Conservation (phyloP, 2,888 invertebrate species). For the Pammene fasciana region DNA sequence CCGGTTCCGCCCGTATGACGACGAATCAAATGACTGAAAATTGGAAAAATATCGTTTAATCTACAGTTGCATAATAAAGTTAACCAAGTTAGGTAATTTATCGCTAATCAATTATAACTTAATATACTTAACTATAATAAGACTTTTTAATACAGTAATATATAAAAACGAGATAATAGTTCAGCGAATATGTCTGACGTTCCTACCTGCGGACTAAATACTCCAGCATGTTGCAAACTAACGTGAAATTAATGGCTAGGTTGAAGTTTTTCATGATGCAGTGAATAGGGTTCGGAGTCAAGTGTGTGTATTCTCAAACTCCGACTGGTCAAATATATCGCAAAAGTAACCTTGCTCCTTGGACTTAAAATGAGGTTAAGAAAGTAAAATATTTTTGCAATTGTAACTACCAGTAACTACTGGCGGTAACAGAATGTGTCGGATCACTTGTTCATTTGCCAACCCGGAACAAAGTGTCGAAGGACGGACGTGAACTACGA, state of each 20-base stretch:
- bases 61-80: no score
- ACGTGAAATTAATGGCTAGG: background rate
- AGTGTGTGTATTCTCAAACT: background rate
- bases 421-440: constrained; percentile 15
- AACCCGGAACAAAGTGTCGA: constrained; percentile 13
- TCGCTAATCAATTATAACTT: no score
- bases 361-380: constrained; percentile 1
- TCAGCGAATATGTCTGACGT: no score
- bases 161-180: no score
- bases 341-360: constrained; percentile 12
- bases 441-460: constrained; percentile 30
- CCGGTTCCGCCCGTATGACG: constrained; percentile 70
- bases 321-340: background rate
- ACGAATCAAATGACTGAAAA: constrained; percentile 73
- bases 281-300: background rate
- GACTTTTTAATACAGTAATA: no score
- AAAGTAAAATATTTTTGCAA: background rate
- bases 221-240: background rate
- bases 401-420: background rate
- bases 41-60: constrained; percentile 31
- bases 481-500: constrained; percentile 3
- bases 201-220: background rate
- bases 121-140: no score
- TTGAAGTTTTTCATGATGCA: background rate
- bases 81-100: no score